Percentiles rank a stretch among this genome's conserved stretches.
Conservation (phyloP, 2,113 vertebrate species). For the Crotalus tigris region DNA sequence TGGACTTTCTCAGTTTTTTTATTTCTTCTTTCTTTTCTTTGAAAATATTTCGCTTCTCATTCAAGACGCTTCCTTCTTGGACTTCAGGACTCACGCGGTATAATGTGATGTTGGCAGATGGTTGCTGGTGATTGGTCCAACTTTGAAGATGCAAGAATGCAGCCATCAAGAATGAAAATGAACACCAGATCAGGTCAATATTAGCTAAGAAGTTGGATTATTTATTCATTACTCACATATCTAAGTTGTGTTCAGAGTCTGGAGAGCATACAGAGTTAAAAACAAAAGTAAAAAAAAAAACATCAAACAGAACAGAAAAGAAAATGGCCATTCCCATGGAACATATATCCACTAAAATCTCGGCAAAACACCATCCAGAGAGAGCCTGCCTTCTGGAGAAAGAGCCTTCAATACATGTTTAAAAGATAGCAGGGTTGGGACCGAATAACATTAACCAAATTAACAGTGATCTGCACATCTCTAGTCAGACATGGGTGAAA, state of each 20-base stretch:
- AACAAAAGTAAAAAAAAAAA: neutral
- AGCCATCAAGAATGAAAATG: neutral
- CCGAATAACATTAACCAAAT: neutral
- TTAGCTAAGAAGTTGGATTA: neutral
- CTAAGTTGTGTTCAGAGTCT: neutral
- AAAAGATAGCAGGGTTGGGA: neutral
- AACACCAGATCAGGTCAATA: neutral
- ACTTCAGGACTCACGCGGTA: neutral
- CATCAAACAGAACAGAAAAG: neutral
- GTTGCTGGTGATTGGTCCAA: neutral
- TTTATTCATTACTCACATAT: neutral
- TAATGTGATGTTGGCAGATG: neutral
- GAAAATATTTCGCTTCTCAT: neutral
- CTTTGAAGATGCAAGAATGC: neutral
- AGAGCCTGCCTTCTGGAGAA: neutral
- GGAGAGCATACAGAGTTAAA: neutral
- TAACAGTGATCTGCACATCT: neutral
- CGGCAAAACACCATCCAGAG: neutral
- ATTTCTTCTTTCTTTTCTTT: neutral
- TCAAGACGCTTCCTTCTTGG: neutral
- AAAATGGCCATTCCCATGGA: neutral
- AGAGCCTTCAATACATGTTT: neutral
- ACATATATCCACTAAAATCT: neutral
- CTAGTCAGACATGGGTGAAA: neutral
- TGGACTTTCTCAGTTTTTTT: neutral